Percentiles rank a stretch among this genome's conserved stretches.
Conservation (phyloP, 2,113 vertebrate genomes). For the Cercocebus atys region DNA sequence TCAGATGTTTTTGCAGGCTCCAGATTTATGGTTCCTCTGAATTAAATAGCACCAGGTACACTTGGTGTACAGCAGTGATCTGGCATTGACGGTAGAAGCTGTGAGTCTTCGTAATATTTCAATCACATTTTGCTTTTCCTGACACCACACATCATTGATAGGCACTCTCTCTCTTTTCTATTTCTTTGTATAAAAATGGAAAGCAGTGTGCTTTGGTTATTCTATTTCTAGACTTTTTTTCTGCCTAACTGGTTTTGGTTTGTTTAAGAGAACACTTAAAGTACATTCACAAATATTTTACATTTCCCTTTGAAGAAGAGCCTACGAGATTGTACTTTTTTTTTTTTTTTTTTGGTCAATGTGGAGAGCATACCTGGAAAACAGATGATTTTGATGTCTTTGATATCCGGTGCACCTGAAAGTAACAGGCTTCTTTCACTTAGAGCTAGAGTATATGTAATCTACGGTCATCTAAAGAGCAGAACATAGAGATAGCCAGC, state of each 20-base stretch:
- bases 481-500: not conserved
- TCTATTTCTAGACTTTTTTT: not conserved
- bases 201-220: not conserved
- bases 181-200: not conserved
- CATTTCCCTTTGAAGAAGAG: not conserved
- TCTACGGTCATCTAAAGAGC: not conserved
- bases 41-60: constrained; percentile 57
- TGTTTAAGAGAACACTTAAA: not conserved
- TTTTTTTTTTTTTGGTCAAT: too few relatives aligned
- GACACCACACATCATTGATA: not conserved
- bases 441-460: not conserved
- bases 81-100: not conserved
- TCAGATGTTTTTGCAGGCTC: constrained; percentile 59
- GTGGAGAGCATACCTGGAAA: not conserved
- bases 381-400: too few relatives aligned
- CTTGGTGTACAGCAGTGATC: not conserved
- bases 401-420: rapidly evolving
- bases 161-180: not conserved
- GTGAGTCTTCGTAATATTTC: constrained; percentile 29
- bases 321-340: not conserved
- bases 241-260: not conserved
- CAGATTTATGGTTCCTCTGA: constrained; percentile 63
- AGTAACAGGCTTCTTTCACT: not conserved
- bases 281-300: not conserved
- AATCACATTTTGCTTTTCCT: not conserved